Evolutionary conservation across 2,888 invertebrate species (phyloP), one percentile per base, ranked within the genome.

Genomic region (Axea sp.): DNA sequence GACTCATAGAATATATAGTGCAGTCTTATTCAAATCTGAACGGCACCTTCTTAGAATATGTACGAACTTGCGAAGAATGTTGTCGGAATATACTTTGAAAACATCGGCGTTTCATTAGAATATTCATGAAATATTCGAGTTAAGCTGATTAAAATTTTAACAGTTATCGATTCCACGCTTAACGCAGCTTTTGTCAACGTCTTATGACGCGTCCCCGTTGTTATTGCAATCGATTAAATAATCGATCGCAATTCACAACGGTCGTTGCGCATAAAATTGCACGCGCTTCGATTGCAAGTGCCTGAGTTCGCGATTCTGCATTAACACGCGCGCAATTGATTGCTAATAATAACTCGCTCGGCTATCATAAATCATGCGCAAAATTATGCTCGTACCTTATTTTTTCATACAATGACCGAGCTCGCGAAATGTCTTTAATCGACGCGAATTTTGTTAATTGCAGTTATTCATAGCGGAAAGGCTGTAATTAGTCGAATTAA

Each of bases 1-100:
- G 28, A 57, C 67, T 49, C 35, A 41, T 57, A 47, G 57, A 67
- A 67, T 67, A 67, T 57, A 57, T 55, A 67, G 55, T 47, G 15
- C 57, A 31, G 47, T 49, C 57, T 67, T 67, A 67, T 67, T 67
- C 67, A 67, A 67, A 67, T 67, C 67, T 57, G 67, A 57, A 67
- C 57, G 49, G 47, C 47, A 49, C 37, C 55, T 47, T 49, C 57
- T 67, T 49, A 57, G 67, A 67, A 67, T 67, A 67, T 57, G 67
- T 57, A 67, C 67, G 47, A 67, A 67, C 57, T 67, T 67, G 47
- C 30, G 49, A 57, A 67, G 67, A 67, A 55, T 67, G 67, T 57
- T 67, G 67, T 49, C 24, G 17, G 57, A 55, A 57, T 59, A 68
- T 68, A 59, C 68, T 68, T 68, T 59, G 33, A 41, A 59, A 68